phyloP scores from a whole-genome alignment of 2,888 invertebrate species.

The Phymatocera aterrima region DNA sequence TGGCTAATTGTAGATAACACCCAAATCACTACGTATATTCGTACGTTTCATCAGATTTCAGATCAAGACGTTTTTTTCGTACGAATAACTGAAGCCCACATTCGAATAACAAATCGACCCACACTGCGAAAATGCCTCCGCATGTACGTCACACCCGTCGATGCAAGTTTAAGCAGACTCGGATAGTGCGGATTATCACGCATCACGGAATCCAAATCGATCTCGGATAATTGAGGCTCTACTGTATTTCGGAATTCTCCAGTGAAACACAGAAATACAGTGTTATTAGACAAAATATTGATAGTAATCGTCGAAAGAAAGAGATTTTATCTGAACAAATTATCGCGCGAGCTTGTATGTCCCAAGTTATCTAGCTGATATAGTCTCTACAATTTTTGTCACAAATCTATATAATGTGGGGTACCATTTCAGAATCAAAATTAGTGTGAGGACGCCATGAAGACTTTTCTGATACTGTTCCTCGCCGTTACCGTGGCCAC shows the following conservation, averaged over 20 bases:
- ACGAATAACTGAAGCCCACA: background rate
- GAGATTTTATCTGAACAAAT: constrained; percentile 3
- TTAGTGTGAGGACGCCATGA: constrained; percentile 20
- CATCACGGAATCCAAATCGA: no score
- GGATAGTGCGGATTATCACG: no score
- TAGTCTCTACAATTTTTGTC: constrained; percentile 17
- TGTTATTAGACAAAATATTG: background rate
- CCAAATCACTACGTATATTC: background rate
- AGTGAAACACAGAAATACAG: background rate
- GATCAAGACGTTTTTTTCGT: background rate
- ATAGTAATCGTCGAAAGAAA: background rate
- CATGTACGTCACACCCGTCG: no score
- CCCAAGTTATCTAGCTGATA: background rate
- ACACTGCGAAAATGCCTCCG: no score
- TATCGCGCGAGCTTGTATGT: background rate
- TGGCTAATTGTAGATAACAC: background rate
- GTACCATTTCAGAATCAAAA: background rate
- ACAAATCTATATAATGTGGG: constrained; percentile 13
- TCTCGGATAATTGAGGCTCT: no score
- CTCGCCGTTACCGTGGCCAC: constrained; percentile 19
- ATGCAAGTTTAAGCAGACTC: no score
- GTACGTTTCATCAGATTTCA: background rate
- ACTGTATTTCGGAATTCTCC: background rate
- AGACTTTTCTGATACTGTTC: constrained; percentile 13
- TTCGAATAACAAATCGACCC: no score